Evolutionary conservation across 2,797 vertebrate species (phyloP).

Genomic region (Peromyscus attwateri): DNA sequence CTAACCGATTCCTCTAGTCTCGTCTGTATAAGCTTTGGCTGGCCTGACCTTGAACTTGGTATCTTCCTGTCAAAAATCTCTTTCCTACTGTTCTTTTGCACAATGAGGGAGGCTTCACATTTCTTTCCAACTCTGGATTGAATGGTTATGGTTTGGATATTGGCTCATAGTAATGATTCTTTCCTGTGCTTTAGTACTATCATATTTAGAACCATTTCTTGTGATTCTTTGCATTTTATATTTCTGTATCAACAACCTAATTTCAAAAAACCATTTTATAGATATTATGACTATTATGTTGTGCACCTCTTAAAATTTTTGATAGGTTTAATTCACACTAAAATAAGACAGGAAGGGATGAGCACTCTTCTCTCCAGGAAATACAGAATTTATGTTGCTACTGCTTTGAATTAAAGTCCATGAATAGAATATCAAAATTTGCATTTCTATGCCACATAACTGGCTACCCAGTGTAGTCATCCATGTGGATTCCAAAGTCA

Average conservation of each 20-base stretch:
- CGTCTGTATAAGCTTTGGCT: too few species aligned
- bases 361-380: neutral
- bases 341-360: conserved; percentile 11
- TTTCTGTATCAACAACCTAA: neutral
- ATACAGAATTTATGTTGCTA: conserved; percentile 39
- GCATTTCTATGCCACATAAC: conserved; percentile 21
- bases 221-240: conserved; percentile 18
- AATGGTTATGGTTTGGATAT: conserved; percentile 38
- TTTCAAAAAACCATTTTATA: conserved; percentile 6
- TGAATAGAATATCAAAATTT: conserved; percentile 62
- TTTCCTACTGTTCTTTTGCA: neutral
- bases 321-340: conserved; percentile 27
- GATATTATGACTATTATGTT: neutral
- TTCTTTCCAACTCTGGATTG: neutral
- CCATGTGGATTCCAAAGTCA: neutral
- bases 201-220: conserved; percentile 56
- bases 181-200: conserved; percentile 1
- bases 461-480: conserved; percentile 31
- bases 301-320: conserved; percentile 36
- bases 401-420: conserved; percentile 52
- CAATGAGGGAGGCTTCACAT: neutral
- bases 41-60: neutral
- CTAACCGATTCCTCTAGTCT: neutral
- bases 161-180: conserved; percentile 22
- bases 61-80: neutral